These are phyloP conservation scores for Eupithecia insigniata DNA, from an alignment of 2,888 invertebrate species.

Conservation along the genomic window DNA sequence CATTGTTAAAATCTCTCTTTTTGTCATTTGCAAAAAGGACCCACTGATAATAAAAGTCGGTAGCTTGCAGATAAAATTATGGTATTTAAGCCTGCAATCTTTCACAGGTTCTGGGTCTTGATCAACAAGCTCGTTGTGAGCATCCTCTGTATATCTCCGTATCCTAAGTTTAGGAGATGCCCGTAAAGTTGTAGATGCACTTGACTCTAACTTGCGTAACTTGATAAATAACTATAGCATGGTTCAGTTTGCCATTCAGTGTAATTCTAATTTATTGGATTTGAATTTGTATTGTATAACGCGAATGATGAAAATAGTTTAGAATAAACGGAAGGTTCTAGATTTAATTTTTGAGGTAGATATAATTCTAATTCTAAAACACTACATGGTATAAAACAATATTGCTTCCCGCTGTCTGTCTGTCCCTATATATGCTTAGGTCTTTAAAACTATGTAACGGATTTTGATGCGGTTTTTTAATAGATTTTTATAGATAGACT, in stretches of 20 bases:
- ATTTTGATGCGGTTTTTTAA: too few species aligned
- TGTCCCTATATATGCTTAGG: too few species aligned
- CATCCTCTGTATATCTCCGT: background rate
- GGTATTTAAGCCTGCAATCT: too few species aligned
- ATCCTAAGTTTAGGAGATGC: constrained; percentile 40
- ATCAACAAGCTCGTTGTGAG: constrained; percentile 7
- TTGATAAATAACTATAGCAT: constrained; percentile 45
- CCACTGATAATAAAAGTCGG: too few species aligned
- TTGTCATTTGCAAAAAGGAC: too few species aligned
- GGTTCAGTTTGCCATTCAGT: constrained; percentile 39
- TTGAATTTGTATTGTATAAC: constrained; percentile 15
- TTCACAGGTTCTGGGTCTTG: too few species aligned
- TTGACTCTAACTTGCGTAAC: constrained; percentile 45
- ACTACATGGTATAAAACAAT: too few species aligned
- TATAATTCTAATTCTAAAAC: background rate
- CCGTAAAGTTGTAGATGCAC: constrained; percentile 44
- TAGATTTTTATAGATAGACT: too few species aligned
- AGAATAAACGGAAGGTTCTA: background rate
- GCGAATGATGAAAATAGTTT: background rate
- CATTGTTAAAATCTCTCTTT: too few species aligned
- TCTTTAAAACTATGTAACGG: too few species aligned
- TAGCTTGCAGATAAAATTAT: too few species aligned
- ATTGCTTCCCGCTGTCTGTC: too few species aligned
- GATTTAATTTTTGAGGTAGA: background rate
- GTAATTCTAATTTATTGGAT: constrained; percentile 35